phyloP scores from a whole-genome alignment of 2,797 vertebrate genomes.

The Ctenopoma kingsleyae region DNA sequence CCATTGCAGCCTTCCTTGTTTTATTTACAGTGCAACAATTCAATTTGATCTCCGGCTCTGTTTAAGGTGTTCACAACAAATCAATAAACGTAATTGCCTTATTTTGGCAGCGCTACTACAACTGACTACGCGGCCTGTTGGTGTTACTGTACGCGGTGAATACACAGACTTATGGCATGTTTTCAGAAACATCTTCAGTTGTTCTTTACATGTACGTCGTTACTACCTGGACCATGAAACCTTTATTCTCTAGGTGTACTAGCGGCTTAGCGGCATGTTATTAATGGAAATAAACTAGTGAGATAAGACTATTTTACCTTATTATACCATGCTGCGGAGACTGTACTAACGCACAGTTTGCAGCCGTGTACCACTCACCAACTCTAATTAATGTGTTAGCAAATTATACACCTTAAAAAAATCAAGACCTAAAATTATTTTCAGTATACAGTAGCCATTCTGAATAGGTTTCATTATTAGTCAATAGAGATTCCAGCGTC shows the following conservation, averaged over 20 bases:
- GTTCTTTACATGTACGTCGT: background rate
- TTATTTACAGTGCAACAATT: slow-evolving; percentile 49
- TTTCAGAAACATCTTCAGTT: background rate
- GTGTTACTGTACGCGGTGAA: slow-evolving; percentile 21
- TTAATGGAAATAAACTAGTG: background rate
- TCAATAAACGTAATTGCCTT: slow-evolving; percentile 58
- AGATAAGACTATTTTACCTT: background rate
- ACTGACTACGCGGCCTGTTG: slow-evolving; percentile 24
- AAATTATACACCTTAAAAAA: background rate
- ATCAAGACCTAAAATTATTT: background rate
- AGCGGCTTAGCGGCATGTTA: background rate
- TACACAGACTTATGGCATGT: background rate
- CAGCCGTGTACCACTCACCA: background rate
- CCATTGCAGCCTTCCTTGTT: slow-evolving; percentile 9
- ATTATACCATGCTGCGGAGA: background rate
- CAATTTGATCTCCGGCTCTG: slow-evolving; percentile 28
- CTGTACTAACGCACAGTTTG: background rate
- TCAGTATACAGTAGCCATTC: too few species aligned
- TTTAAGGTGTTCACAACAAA: slow-evolving; percentile 53
- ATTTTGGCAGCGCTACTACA: slow-evolving; percentile 44
- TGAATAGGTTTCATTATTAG: too few species aligned
- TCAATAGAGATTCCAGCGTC: too few species aligned
- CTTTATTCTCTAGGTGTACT: background rate
- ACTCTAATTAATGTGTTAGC: background rate
- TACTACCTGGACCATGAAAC: background rate